Percentiles rank a stretch among this genome's conserved stretches.
Evolutionary conservation across 2,888 invertebrate genomes (phyloP).

Genomic region (Deilephila porcellus): DNA sequence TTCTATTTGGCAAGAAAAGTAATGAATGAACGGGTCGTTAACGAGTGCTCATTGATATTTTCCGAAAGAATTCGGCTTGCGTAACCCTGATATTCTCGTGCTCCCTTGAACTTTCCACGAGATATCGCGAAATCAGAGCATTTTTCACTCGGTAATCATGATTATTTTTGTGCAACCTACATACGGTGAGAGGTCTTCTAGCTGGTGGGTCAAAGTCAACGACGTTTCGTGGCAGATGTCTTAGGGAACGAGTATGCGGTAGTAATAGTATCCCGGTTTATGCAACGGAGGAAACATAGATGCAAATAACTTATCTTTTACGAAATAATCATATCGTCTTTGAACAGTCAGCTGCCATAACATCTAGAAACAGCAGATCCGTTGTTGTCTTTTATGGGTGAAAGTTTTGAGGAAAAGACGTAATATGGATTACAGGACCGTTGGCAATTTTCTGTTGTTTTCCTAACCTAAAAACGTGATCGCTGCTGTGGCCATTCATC

Average conservation of each 20-base stretch:
- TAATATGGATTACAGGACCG: no score
- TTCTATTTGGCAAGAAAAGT: background rate
- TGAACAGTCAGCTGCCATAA: no score
- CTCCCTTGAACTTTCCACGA: constrained; percentile 20
- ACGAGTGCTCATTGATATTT: constrained; percentile 9
- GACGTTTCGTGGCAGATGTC: background rate
- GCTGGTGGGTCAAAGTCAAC: constrained; percentile 6
- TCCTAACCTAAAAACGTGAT: background rate
- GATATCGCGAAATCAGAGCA: constrained; percentile 16
- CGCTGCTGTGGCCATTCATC: no score
- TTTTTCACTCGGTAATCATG: background rate
- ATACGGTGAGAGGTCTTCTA: constrained; percentile 4
- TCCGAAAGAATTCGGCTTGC: constrained; percentile 19
- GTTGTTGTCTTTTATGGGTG: no score
- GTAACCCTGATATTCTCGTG: constrained; percentile 5
- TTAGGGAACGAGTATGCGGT: background rate
- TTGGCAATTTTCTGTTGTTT: no score
- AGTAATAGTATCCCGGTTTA: background rate
- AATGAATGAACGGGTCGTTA: constrained; percentile 8
- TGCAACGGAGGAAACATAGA: no score
- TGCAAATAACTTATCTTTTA: no score
- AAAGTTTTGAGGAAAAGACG: no score
- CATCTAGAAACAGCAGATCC: no score
- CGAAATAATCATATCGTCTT: no score
- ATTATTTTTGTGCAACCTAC: constrained; percentile 21